These are phyloP conservation scores for Adelges cooleyi DNA, from an alignment of 1,140 invertebrate genomes.

Conservation along the genomic window DNA sequence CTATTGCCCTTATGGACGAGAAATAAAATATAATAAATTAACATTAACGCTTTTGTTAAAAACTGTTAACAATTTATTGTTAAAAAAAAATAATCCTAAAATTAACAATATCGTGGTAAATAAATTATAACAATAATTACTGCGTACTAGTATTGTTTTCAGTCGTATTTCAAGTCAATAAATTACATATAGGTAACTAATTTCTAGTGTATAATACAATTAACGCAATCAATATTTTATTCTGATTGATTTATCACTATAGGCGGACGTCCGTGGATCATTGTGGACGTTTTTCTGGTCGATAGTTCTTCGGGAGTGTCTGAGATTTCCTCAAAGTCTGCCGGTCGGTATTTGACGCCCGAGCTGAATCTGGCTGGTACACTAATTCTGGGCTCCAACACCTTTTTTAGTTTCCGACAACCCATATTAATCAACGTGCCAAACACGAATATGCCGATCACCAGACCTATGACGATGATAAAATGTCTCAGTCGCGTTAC, in stretches of 20 bases:
- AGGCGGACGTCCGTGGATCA: background rate
- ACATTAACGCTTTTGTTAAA: too few relatives aligned
- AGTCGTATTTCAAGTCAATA: too few relatives aligned
- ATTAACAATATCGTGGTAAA: too few relatives aligned
- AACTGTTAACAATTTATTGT: too few relatives aligned
- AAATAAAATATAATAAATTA: too few relatives aligned
- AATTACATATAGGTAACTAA: too few relatives aligned
- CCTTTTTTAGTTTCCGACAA: background rate
- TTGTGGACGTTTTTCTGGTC: too few relatives aligned
- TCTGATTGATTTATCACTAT: conserved; percentile 10
- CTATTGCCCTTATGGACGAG: too few relatives aligned
- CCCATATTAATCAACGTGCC: background rate
- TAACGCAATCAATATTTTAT: background rate
- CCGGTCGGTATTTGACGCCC: conserved; percentile 3
- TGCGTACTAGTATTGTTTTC: too few relatives aligned
- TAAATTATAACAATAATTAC: too few relatives aligned
- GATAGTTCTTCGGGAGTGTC: background rate
- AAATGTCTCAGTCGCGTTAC: conserved; percentile 16
- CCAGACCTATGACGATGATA: conserved; percentile 3
- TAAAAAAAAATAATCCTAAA: too few relatives aligned
- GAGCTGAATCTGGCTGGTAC: background rate
- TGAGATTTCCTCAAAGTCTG: conserved; percentile 1
- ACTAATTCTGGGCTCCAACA: background rate
- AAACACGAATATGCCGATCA: background rate
- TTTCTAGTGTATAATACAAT: too few relatives aligned